Percentiles rank a stretch among this genome's conserved stretches.
phyloP scores from a whole-genome alignment of 2,888 invertebrate species.

The Chrysotoxum bicinctum region DNA sequence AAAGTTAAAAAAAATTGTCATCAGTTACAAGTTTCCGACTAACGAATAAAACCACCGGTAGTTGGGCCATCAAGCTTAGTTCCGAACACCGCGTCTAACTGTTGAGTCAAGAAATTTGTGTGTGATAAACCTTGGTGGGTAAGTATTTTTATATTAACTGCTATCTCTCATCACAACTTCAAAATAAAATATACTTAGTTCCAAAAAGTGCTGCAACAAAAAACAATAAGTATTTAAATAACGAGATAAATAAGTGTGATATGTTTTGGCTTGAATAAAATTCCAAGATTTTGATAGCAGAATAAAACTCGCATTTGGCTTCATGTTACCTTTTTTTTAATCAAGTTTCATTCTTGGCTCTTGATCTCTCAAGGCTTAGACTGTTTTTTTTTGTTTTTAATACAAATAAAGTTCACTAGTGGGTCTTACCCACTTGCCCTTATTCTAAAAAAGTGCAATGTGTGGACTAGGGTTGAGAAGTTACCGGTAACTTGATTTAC shows the following conservation, averaged over 20 bases:
- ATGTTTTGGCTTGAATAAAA: background rate
- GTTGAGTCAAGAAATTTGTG: conserved; percentile 36
- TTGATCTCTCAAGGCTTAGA: background rate
- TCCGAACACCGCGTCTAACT: conserved; percentile 41
- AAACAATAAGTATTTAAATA: background rate
- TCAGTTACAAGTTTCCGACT: background rate
- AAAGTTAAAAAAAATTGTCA: conserved; percentile 3
- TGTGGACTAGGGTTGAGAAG: too few relatives aligned
- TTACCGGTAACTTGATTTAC: too few relatives aligned
- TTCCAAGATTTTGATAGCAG: too few relatives aligned
- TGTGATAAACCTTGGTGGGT: conserved; percentile 47
- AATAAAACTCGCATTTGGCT: too few relatives aligned
- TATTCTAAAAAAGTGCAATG: too few relatives aligned
- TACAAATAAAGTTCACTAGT: background rate
- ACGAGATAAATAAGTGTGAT: background rate
- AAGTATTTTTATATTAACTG: conserved; percentile 30
- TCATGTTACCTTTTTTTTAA: too few relatives aligned
- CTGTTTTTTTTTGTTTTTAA: background rate
- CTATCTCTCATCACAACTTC: background rate
- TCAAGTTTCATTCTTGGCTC: too few relatives aligned
- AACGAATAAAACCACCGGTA: conserved; percentile 36
- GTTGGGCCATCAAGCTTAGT: conserved; percentile 52
- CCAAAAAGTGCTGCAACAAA: conserved; percentile 1
- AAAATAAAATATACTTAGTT: background rate
- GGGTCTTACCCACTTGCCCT: background rate